Conservation (phyloP, 2,888 invertebrate genomes). For the Cistogaster globosa region DNA sequence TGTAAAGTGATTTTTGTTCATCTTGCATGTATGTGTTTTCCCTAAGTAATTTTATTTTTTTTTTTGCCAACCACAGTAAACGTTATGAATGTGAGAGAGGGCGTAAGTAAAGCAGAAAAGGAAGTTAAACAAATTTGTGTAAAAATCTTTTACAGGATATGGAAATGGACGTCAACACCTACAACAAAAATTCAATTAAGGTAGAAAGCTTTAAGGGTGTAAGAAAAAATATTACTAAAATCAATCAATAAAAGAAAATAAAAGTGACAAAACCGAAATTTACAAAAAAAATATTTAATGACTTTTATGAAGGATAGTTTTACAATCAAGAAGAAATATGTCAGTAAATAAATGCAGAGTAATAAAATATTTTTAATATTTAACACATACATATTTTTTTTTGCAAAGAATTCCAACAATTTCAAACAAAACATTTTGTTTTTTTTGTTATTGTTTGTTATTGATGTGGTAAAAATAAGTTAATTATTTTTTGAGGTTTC, state of each 20-base stretch:
- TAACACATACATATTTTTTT: too few relatives aligned
- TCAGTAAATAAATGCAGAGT: too few relatives aligned
- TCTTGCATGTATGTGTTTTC: constrained; percentile 11
- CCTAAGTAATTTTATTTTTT: constrained; percentile 9
- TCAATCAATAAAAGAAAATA: constrained; percentile 33
- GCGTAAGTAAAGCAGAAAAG: not conserved
- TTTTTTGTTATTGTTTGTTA: too few relatives aligned
- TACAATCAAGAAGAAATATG: not conserved
- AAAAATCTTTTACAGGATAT: constrained; percentile 32
- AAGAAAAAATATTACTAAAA: constrained; percentile 27
- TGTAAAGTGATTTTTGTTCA: constrained; percentile 15
- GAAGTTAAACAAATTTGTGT: not conserved
- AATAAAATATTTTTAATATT: too few relatives aligned
- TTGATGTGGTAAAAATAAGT: too few relatives aligned
- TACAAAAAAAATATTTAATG: not conserved
- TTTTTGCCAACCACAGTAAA: constrained; percentile 16
- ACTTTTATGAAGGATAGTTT: not conserved
- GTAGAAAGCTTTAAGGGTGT: constrained; percentile 44
- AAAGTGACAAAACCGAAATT: constrained; percentile 10
- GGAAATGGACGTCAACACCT: constrained; percentile 58
- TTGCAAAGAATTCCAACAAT: too few relatives aligned
- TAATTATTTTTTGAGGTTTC: too few relatives aligned
- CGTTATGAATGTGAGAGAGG: not conserved
- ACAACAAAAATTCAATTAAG: constrained; percentile 57
- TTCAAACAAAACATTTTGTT: too few relatives aligned